Evolutionary conservation across 1,140 invertebrate species (phyloP).

Genomic region (Drosophila eugracilis): DNA sequence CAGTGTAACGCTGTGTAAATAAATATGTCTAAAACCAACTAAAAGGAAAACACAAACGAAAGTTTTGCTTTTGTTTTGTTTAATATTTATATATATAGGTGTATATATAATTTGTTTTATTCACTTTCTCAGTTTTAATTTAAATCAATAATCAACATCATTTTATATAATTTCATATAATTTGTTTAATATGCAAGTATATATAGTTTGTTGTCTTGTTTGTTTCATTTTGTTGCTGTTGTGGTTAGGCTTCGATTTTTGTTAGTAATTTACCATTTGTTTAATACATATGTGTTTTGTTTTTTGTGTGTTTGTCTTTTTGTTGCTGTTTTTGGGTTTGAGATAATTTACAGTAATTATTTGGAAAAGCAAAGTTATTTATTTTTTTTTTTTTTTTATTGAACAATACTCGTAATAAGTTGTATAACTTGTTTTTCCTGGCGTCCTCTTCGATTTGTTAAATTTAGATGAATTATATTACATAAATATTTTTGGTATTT

Average conservation of each 20-base stretch:
- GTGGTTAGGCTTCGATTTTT: constrained; percentile 41
- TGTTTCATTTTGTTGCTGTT: constrained; percentile 62
- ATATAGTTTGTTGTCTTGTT: constrained; percentile 72
- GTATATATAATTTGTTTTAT: constrained; percentile 73
- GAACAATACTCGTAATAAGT: constrained; percentile 73
- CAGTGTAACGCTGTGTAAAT: constrained; percentile 48
- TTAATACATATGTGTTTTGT: constrained; percentile 34
- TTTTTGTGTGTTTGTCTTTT: constrained; percentile 44
- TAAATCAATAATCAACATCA: constrained; percentile 84
- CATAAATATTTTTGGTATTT: constrained; percentile 76
- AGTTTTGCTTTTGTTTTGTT: constrained; percentile 55
- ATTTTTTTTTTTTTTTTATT: constrained; percentile 51
- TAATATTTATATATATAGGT: constrained; percentile 76
- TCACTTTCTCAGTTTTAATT: constrained; percentile 73
- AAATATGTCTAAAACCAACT: constrained; percentile 45
- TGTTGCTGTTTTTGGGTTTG: constrained; percentile 48
- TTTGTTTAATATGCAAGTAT: constrained; percentile 78
- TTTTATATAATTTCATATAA: constrained; percentile 80
- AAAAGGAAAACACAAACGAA: constrained; percentile 66
- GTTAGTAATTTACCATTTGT: constrained; percentile 36
- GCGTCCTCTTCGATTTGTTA: constrained; percentile 29
- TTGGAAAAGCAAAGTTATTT: constrained; percentile 72
- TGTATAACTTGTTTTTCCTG: constrained; percentile 53
- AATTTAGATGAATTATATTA: constrained; percentile 82
- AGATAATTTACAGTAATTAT: constrained; percentile 78